Base-by-base conservation (phyloP, 2,797 vertebrate species). In the Bradypus variegatus region DNA sequence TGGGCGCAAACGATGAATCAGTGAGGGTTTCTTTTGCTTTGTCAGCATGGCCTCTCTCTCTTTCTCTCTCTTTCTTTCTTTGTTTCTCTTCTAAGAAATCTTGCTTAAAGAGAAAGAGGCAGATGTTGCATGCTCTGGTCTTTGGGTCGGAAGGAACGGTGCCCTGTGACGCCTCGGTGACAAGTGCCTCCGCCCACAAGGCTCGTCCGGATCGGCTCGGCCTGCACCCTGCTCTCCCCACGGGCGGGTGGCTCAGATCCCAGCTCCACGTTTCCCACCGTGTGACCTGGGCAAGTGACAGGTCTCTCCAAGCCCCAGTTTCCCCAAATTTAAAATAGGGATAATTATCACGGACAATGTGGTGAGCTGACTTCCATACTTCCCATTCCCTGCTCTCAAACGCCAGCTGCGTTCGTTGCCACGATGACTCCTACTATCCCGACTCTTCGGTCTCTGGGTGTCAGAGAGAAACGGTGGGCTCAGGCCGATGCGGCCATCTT, bases 31-130 rank as follows among this genome's bases (percentile, higher is more conserved):
- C 53, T 73, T 82, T 45, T 87, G 76, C 67, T 78, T 36, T n/a
- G 53, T 55, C 77, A 55, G 16, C 7, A n/a, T 38, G 48, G 16
- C 27, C 13, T 41, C 23, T 85, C 21, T 50, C 73, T 16, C 19
- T 36, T 67, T 6, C 19, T 5, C 16, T 16, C 14, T 55, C 53
- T 53, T 19, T 58, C 58, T 21, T 50, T 21, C 58, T 58, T 6
- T 21, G 7, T 58, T 7, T 19, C 8, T 21, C 21, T 21, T 19
- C 7, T 25, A 6, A 65, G 36, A n/a, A 41, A 62, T 13, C 89
- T 67, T 92, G 75, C 79, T 86, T 81, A 53, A 73, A 82, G n/a
- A 88, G 67, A 41, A 85, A 75, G 53, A 75, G 72, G 25, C 62
- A 48, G 33, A 70, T 11, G 3, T 21, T 23, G 33, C 31, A 18